These are phyloP conservation scores for Leptinotarsa undecemlineata DNA, from an alignment of 1,140 invertebrate species.

Conservation along the genomic window DNA sequence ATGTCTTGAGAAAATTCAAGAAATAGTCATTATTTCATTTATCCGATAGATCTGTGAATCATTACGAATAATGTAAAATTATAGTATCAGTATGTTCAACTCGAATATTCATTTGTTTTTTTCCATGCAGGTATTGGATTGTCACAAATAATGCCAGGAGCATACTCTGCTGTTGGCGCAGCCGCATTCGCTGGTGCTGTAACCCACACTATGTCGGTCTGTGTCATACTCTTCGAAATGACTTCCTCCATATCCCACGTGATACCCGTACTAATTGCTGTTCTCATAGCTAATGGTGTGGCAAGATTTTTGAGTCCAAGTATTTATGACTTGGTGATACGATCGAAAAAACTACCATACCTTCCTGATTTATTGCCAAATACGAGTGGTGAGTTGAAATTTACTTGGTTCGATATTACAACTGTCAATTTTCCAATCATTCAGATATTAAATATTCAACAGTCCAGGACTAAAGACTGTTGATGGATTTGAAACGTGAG, in stretches of 20 bases:
- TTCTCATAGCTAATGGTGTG: constrained; percentile 90
- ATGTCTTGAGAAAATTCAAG: no score
- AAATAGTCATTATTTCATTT: no score
- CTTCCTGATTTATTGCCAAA: constrained; percentile 86
- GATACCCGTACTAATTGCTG: constrained; percentile 93
- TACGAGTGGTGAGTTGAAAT: constrained; percentile 66
- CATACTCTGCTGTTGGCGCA: constrained; percentile 88
- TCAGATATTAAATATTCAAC: no score
- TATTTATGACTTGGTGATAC: constrained; percentile 96
- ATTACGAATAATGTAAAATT: no score
- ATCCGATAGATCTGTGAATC: no score
- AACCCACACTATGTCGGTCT: constrained; percentile 95
- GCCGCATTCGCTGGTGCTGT: constrained; percentile 95
- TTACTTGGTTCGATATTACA: no score
- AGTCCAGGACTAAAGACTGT: no score
- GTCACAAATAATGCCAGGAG: constrained; percentile 80
- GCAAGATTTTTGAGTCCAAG: constrained; percentile 92
- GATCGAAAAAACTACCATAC: constrained; percentile 96
- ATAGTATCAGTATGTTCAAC: no score
- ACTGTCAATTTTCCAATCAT: no score
- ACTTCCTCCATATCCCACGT: constrained; percentile 88
- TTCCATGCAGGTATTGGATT: constrained; percentile 60
- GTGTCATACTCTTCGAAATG: constrained; percentile 97
- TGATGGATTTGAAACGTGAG: no score
- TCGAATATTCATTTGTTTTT: no score